Evolutionary conservation across 2,113 vertebrate genomes (phyloP), one percentile per base, ranked within the genome.

Genomic region (Podocnemis expansa): DNA sequence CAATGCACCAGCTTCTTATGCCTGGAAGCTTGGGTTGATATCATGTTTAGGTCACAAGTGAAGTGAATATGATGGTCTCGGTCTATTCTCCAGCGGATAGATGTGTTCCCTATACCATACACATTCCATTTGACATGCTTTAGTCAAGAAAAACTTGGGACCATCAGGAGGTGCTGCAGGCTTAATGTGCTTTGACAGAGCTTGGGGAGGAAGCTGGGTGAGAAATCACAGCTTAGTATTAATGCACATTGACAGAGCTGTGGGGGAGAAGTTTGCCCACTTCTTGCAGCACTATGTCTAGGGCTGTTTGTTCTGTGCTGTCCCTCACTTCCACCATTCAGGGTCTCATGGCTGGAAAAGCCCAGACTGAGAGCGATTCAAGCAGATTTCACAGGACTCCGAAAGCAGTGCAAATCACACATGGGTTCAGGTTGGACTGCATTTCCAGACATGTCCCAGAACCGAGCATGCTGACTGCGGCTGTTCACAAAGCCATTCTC

Each of bases 1-100:
- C 92, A 92, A 93, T 84, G 94, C 88, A 82, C 47, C 82, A 89
- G 87, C 85, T 88, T 92, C 52, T 63, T 54, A 6, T 41, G 38
- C 24, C 41, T 41, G 25, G 11, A 9, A 45, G 43, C 73, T 75
- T 27, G 7, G 22, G 38, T 73, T 73, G 70, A 21, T 24, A 10
- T 87, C 84, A 92, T 75, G 89, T 24, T 27, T 43, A 88, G 55
- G 41, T 91, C 80, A 27, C 0, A 1, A 91, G 87, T 75, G 41
- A 58, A n/a, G 45, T 0, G 0, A 8, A 51, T 45, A 87, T n/a
- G 8, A 5, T 14, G 52, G 31, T 70, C 56, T 88, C 56, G 43
- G 41, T 75, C 54, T 1, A 6, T 47, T 29, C 83, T 47, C 41
- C 10, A 25, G 11, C 31, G 7, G 16, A 16, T 60, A 5, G 54